These are phyloP conservation scores for Sporophila hypoxantha DNA, from an alignment of 2,113 vertebrate species.

Conservation along the genomic window DNA sequence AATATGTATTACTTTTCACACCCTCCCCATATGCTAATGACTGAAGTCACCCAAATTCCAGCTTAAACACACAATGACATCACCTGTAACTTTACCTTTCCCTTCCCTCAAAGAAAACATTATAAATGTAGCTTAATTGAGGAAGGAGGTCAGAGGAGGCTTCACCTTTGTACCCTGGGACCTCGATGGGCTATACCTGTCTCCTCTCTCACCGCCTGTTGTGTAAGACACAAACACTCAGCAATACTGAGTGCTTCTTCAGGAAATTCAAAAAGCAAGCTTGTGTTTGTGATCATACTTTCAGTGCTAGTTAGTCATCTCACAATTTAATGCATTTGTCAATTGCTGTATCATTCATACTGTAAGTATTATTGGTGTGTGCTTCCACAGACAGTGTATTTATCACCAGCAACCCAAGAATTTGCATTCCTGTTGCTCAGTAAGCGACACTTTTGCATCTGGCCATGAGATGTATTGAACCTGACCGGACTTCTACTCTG, in stretches of 20 bases:
- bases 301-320: background rate
- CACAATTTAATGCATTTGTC: background rate
- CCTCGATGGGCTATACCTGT: accelerated
- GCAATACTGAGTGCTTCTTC: background rate
- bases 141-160: background rate
- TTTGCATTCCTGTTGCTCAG: background rate
- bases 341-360: background rate
- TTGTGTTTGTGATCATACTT: background rate
- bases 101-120: background rate
- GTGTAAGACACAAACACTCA: accelerated
- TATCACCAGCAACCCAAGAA: background rate
- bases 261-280: background rate
- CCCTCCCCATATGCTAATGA: background rate
- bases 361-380: background rate
- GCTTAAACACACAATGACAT: background rate
- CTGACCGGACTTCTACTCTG: accelerated
- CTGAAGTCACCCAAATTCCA: background rate
- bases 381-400: background rate
- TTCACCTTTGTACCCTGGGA: background rate
- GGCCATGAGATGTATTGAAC: accelerated
- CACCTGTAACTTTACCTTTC: background rate
- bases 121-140: background rate
- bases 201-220: background rate
- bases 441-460: background rate
- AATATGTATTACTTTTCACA: background rate